phyloP scores from a whole-genome alignment of 2,888 invertebrate genomes.

The Agrypnus murinus region DNA sequence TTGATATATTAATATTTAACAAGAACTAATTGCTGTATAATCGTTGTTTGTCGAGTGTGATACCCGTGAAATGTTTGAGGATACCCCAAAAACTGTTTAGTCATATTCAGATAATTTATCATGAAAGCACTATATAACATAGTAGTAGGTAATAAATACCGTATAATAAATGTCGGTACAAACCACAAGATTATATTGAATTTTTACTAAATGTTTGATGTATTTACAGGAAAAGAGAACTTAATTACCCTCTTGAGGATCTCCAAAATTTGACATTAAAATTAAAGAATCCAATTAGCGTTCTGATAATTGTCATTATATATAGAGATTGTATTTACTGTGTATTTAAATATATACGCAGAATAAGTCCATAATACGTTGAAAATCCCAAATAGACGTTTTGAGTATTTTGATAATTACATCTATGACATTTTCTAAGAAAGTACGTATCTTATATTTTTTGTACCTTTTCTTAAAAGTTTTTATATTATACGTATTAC shows the following conservation, averaged over 20 bases:
- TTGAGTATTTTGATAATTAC: no score
- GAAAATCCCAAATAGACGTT: no score
- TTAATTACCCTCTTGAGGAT: slow-evolving; percentile 20
- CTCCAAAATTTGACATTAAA: slow-evolving; percentile 10
- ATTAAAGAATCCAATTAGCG: no score
- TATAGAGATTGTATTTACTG: no score
- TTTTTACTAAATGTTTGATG: not conserved
- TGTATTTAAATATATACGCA: no score
- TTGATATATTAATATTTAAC: slow-evolving; percentile 59
- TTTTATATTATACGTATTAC: no score
- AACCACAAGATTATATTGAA: slow-evolving; percentile 22
- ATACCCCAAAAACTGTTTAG: slow-evolving; percentile 52
- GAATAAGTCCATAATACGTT: no score
- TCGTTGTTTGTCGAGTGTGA: slow-evolving; percentile 54
- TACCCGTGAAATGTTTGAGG: slow-evolving; percentile 45
- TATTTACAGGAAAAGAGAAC: not conserved
- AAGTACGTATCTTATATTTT: no score
- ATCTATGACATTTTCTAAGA: no score
- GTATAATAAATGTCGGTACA: slow-evolving; percentile 12
- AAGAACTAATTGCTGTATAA: slow-evolving; percentile 58
- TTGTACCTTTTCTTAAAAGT: no score
- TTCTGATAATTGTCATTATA: no score
- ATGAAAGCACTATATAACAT: slow-evolving; percentile 37
- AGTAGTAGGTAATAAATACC: no score
- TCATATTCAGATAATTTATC: slow-evolving; percentile 55